Evolutionary conservation across 2,797 vertebrate species (phyloP).

Genomic region (Podarcis siculus): DNA sequence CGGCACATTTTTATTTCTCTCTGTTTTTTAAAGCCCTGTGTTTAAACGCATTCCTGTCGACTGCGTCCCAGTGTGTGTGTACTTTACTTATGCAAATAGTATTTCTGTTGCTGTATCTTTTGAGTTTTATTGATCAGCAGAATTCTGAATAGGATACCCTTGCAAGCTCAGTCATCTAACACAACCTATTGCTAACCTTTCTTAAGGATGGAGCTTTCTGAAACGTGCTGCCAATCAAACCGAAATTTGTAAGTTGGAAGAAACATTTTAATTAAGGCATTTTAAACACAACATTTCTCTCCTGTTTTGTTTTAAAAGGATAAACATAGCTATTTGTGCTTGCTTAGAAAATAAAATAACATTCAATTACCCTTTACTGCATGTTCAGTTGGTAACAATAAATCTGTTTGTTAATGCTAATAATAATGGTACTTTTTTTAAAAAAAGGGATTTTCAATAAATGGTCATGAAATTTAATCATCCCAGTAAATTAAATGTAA

Average conservation of each 20-base stretch:
- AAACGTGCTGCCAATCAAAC: constrained; percentile 19
- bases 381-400: constrained; percentile 3
- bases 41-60: constrained; percentile 5
- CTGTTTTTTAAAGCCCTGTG: constrained; percentile 20
- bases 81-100: background rate
- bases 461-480: constrained; percentile 33
- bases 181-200: constrained; percentile 2
- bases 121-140: constrained; percentile 21
- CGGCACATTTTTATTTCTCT: constrained; percentile 61
- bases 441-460: constrained; percentile 30
- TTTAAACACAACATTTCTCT: background rate
- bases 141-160: background rate
- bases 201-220: constrained; percentile 20
- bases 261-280: constrained; percentile 6
- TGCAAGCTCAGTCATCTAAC: background rate
- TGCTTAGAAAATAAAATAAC: constrained; percentile 48
- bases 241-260: background rate
- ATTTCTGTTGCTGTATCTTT: constrained; percentile 5
- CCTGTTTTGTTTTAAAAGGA: constrained; percentile 35
- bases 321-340: constrained; percentile 13
- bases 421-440: constrained; percentile 2
- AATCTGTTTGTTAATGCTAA: constrained; percentile 6
- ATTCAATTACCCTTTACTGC: constrained; percentile 39
- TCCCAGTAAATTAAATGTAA: constrained; percentile 20
- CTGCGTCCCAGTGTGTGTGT: background rate